These are phyloP conservation scores for Heliocidaris tuberculata DNA, from an alignment of 35 echinoderm and acorn worm genomes.

Conservation along the genomic window DNA sequence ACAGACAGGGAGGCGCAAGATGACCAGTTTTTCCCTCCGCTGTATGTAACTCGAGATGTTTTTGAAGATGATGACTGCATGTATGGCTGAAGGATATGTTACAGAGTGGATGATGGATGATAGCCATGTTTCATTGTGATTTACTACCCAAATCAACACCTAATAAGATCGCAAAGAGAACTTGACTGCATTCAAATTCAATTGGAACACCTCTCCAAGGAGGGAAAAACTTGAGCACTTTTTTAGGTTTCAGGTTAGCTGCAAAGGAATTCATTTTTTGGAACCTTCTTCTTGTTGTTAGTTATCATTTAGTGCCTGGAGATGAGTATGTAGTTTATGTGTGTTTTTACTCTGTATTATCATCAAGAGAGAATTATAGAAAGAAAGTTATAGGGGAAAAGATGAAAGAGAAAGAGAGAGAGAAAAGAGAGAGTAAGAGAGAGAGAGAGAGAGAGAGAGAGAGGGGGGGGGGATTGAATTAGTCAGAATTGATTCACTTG, in stretches of 20 bases:
- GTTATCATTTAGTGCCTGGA: not conserved
- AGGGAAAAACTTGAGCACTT: not conserved
- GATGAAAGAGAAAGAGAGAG: too few relatives aligned
- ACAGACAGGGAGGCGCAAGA: conserved; percentile 7
- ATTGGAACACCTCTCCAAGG: not conserved
- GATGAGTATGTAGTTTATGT: not conserved
- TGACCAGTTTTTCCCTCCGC: not conserved
- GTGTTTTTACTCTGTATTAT: not conserved
- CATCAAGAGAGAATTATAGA: not conserved
- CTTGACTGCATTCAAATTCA: not conserved
- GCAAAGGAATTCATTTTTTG: not conserved
- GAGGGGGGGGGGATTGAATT: too few relatives aligned
- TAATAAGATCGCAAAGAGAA: not conserved
- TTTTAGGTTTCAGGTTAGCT: not conserved
- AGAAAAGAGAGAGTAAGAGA: not conserved
- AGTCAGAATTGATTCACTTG: not conserved
- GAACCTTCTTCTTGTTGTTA: not conserved
- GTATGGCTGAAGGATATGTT: not conserved
- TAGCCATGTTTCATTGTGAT: not conserved
- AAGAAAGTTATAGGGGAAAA: too few relatives aligned
- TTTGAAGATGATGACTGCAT: conserved; percentile 9
- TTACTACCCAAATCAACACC: not conserved
- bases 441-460: not conserved
- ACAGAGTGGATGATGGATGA: not conserved
- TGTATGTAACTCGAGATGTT: not conserved